Conservation (phyloP, 2,797 vertebrate genomes). For the Coregonus suidteri region DNA sequence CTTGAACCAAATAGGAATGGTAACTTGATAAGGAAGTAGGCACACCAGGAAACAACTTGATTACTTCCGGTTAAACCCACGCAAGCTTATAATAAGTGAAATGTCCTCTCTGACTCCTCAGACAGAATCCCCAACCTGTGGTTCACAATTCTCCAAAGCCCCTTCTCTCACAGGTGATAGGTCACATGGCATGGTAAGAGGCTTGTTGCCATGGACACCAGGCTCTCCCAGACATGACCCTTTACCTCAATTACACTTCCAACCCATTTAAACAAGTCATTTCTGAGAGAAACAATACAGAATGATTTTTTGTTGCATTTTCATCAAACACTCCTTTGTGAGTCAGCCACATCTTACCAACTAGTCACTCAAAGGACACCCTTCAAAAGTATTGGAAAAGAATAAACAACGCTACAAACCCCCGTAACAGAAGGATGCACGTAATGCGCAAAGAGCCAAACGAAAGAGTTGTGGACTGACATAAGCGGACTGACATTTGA, state of each 20-base stretch:
- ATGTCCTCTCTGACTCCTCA: neutral
- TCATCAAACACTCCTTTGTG: neutral
- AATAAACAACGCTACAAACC: neutral
- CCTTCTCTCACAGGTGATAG: neutral
- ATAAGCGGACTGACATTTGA: neutral
- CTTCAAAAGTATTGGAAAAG: too few relatives aligned
- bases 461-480: neutral
- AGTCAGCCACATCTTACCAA: neutral
- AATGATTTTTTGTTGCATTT: neutral
- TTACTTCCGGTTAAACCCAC: neutral
- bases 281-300: neutral
- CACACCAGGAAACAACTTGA: neutral
- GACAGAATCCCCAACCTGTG: neutral
- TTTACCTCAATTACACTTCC: neutral
- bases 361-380: neutral
- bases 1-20: neutral
- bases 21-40: neutral
- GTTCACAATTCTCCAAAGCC: neutral
- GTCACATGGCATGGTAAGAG: neutral
- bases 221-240: neutral
- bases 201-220: neutral
- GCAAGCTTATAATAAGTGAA: neutral
- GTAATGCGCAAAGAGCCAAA: neutral
- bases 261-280: neutral
- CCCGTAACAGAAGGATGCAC: neutral